Evolutionary conservation across 2,113 vertebrate genomes (phyloP), one percentile per base, ranked within the genome.

Genomic region (Archilochus colubris): DNA sequence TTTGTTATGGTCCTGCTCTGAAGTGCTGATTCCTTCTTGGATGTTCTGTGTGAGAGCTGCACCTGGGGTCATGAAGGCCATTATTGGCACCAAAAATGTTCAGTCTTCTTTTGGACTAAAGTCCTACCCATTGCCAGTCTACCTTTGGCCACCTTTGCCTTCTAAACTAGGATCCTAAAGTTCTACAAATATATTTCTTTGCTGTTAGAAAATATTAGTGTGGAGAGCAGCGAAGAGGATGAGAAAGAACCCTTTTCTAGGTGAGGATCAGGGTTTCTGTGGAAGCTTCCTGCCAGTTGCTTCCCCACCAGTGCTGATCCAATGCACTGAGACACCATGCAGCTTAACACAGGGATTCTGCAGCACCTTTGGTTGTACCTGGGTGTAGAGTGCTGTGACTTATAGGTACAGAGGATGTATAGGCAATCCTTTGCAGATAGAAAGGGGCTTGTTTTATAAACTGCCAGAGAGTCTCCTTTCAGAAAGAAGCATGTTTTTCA

Each of bases 381-480:
- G 23, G 57, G n/a, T 66, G 25, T 54, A 70, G 81, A 76, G 13
- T 33, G 22, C 27, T 79, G 5, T 64, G 53, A 67, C 28, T 48
- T 94, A 3, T 2, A 57, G 15, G n/a, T 89, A 68, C 40, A 72
- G 58, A 40, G 24, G 21, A 61, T 79, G 16, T n/a, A 82, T 38
- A n/a, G 54, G 36, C 84, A 91, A 66, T 14, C 24, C 48, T 86
- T 92, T 63, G 53, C n/a, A 92, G 66, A 85, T 40, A 79, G n/a
- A 73, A 79, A 61, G 5, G 8, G 10, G 12, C 50, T 79, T 9
- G 11, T 79, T 86, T 77, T 77, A 57, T 57, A 75, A 67, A n/a
- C 28, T 89, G 36, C 44, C 21, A 27, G 0, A 6, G 11, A 79
- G 55, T n/a, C 16, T 2, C 1, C 28, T 78, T 78, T 89, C 16